Base-by-base conservation (phyloP, 2,797 vertebrate genomes). In the Acrossocheilus wenchowensis region DNA sequence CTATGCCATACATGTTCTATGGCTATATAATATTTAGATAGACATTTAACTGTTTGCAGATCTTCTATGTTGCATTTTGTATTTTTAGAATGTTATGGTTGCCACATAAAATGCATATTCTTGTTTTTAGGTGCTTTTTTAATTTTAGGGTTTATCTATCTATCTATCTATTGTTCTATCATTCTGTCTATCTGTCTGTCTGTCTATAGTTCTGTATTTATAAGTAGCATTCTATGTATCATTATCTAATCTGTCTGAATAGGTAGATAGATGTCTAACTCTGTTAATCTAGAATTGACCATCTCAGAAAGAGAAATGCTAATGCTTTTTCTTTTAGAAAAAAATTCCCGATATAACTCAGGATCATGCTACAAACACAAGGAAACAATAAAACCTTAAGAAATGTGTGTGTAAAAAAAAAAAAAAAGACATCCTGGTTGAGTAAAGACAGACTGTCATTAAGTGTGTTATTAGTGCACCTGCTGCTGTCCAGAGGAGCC, bases 391-490 rank as follows among this genome's bases (percentile, higher is more conserved):
- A 54, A 72, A 43, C 1, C 80, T 69, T 57, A 14, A 57, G 6
- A 78, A 15, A 78, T 52, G 8, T 21, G 7, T 30, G 15, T 7
- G 17, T 26, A 50, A 50, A 30, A 30, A 15, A 6, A 62, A 45
- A 71, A 8, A 36, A 36, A 36, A 36, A 36, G 34, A 36, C 34
- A 43, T 66, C 39, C 23, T 43, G 7, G 50, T 45, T 5, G 4
- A 72, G 52, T 39, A 30, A 82, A 85, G n/a, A 23, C 26, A 78
- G 73, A 85, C 30, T 83, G 80, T 66, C 45, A 54, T 88, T 81
- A 85, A 87, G 75, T 60, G 52, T 83, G 75, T 83, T 84, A 90
- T 88, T 87, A 88, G 79, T 81, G 79, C 85, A 88, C 85, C 83
- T 88, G 85, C 68, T 87, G 73, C 54, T 73, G 73, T 87, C 84